Evolutionary conservation across 2,113 vertebrate genomes (phyloP), one percentile per base, ranked within the genome.

Genomic region (Noctilio leporinus): DNA sequence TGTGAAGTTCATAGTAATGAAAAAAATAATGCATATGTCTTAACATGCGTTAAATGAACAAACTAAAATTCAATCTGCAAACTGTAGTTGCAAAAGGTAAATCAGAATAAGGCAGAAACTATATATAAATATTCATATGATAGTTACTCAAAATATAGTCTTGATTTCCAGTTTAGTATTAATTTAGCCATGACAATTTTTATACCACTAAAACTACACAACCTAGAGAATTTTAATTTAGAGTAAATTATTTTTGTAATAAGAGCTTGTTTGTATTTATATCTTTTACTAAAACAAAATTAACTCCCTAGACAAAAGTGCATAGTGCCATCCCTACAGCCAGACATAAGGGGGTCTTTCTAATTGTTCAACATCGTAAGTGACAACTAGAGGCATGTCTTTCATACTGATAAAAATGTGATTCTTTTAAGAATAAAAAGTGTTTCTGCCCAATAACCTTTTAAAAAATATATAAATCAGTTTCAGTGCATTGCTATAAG

Each of bases 241-340:
- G 59, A 53, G 92, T 35, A 33, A 92, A 73, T 51, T 67, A 91
- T 47, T 97, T 89, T 84, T 45, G 19, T 38, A 72, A 78, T 64
- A 49, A 64, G 81, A 84, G 92, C 3, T 51, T 91, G 40, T 53
- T 87, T 28, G 14, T 89, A 30, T 91, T 95, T 96, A 24, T 90
- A 89, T 95, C 97, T 98, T 92, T 91, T 75, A 80, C 14, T 93
- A 89, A 89, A 86, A 55, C 94, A 94, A 95, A 94, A 97, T 96
- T 87, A 96, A 98, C 89, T 95, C 78, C 86, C 30, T 26, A 91
- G 77, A 97, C 55, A 97, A 95, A 97, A 97, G 75, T 94, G 86
- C 59, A 90, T 90, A 72, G 15, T 30, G 91, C 87, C 14, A 15
- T 51, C 10, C 40, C 97, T 28, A 75, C 2, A 38, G 40, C 33